Evolutionary conservation across 2,113 vertebrate species (phyloP), one percentile per base, ranked within the genome.

Genomic region (Ctenomys sociabilis): DNA sequence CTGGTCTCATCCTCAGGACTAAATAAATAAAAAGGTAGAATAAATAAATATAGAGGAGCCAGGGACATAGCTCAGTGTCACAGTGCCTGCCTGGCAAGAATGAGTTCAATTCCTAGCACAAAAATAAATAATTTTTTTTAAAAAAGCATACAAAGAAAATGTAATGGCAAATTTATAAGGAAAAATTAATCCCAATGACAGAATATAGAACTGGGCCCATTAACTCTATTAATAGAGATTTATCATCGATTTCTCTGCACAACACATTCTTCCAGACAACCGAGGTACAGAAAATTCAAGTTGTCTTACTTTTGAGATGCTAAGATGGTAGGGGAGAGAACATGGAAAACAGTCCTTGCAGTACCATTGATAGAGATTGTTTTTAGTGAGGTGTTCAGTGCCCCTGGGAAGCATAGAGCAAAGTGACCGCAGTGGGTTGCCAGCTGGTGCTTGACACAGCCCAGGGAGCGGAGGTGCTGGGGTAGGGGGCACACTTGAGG

Each of bases 361-460:
- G 4, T 91, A 45, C 52, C 85, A 24, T 61, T 92, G 63, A 3
- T 66, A 85, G 37, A 37, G 17, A 49, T 30, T 91, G 7, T 49
- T 85, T 85, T 89, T 89, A 81, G 26, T 85, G 54, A 12, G 70
- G 52, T 81, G 30, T 78, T 88, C 61, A 64, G 1, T 64, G 9
- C 82, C 6, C 59, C 85, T 95, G 80, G 73, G 73, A 75, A 92
- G 7, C 68, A 92, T 80, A 92, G 35, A 83, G 49, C n/a, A 10
- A 72, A 78, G 43, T 75, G 40, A 90, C 81, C 66, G 49, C 49
- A 49, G 49, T 49, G 49, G 49, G 12, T 49, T 9, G 49, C 49
- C 49, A 49, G 49, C 49, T 49, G 49, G 49, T 49, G 49, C 49
- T 11, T 49, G 49, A 49, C 49, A 49, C 49, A 49, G n/a, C 49